Conservation (phyloP, 1,140 invertebrate species). For the Penaeus japonicus region DNA sequence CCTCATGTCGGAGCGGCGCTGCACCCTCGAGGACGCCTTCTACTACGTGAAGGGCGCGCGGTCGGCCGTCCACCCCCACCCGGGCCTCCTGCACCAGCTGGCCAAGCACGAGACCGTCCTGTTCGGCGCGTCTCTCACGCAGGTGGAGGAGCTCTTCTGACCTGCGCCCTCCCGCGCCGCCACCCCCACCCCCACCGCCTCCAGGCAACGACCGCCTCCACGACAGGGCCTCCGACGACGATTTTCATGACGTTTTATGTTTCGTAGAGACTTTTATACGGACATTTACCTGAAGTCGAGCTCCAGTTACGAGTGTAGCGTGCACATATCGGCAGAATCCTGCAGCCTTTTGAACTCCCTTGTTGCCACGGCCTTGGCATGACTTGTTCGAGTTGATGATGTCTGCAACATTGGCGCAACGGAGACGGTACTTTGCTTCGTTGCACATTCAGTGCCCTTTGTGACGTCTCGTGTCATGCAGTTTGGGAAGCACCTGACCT, state of each 20-base stretch:
- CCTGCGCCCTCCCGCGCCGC: background rate
- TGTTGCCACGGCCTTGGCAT: slow-evolving; percentile 17
- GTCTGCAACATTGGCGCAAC: background rate
- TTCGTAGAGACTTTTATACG: background rate
- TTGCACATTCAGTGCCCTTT: no score
- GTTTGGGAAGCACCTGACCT: no score
- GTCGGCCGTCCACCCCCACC: slow-evolving; percentile 61
- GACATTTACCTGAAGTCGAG: no score
- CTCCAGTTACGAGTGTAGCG: background rate
- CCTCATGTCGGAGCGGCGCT: slow-evolving; percentile 60
- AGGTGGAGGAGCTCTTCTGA: slow-evolving; percentile 61
- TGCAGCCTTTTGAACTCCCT: slow-evolving; percentile 15
- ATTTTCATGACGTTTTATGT: background rate
- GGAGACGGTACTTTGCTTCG: background rate
- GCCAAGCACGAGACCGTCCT: slow-evolving; percentile 60
- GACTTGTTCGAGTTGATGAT: background rate
- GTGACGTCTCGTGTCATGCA: no score
- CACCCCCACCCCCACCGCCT: background rate
- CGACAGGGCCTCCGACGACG: background rate
- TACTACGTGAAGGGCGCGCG: slow-evolving; percentile 62
- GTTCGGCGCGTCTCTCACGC: slow-evolving; percentile 61
- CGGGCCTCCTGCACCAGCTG: slow-evolving; percentile 59
- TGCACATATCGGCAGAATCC: slow-evolving; percentile 33
- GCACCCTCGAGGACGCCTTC: slow-evolving; percentile 63
- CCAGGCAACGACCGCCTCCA: background rate